A percentile compares a stretch with the other conserved stretches of the same genome.
These are phyloP conservation scores for Amblyteles armatorius DNA, from an alignment of 2,888 invertebrate genomes.

Conservation along the genomic window DNA sequence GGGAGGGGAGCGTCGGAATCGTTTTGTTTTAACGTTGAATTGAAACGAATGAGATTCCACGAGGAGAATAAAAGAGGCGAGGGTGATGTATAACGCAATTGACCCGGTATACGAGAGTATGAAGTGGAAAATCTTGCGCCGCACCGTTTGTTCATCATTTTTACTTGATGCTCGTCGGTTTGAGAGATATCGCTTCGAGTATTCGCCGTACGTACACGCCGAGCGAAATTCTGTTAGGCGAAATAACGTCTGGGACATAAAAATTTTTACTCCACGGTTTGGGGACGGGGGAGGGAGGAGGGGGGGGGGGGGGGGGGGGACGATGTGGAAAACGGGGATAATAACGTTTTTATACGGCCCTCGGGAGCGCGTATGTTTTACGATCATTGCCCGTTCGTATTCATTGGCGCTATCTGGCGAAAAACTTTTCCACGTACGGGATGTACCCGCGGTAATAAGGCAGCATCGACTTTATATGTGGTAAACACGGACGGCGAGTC, in stretches of 20 bases:
- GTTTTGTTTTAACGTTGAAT: conserved; percentile 40
- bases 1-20: conserved; percentile 8
- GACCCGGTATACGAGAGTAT: conserved; percentile 18
- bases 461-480: conserved; percentile 41
- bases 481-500: conserved; percentile 61
- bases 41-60: conserved; percentile 38
- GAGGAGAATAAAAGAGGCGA: conserved; percentile 35
- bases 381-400: conserved; percentile 17
- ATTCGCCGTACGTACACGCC: background rate
- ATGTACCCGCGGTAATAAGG: conserved; percentile 57
- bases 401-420: background rate
- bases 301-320: background rate
- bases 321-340: background rate
- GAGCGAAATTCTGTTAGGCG: background rate
- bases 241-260: background rate
- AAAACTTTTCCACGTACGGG: conserved; percentile 53
- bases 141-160: conserved; percentile 3
- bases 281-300: background rate
- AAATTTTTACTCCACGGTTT: background rate
- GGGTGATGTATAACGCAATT: conserved; percentile 39
- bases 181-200: background rate
- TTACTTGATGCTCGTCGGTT: background rate
- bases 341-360: conserved; percentile 10
- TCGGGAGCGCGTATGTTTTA: conserved; percentile 1
- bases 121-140: conserved; percentile 9